Evolutionary conservation across 2,113 vertebrate genomes (phyloP).

Genomic region (Mastomys coucha): DNA sequence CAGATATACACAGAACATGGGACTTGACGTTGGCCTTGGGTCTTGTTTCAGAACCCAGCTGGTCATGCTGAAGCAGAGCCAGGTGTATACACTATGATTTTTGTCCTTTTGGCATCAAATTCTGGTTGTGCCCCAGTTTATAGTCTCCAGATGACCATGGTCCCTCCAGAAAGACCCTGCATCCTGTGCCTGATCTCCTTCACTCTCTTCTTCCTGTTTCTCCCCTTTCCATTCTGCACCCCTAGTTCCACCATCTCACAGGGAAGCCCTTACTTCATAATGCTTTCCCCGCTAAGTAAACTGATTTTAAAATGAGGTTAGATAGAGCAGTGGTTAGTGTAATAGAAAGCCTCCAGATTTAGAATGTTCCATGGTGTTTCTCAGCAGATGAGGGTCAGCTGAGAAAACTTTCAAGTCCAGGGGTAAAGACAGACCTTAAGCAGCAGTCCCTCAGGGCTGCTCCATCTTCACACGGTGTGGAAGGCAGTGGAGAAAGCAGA

Average conservation of each 20-base stretch:
- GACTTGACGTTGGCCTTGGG: background rate
- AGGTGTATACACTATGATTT: accelerated
- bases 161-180: background rate
- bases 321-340: background rate
- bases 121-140: background rate
- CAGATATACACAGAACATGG: too few relatives aligned
- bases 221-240: background rate
- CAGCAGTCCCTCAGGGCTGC: too few relatives aligned
- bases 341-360: background rate
- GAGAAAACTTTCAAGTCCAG: background rate
- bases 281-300: background rate
- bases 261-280: background rate
- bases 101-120: background rate
- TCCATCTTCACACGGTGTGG: background rate
- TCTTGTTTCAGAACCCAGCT: background rate
- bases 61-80: background rate
- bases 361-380: background rate
- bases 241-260: accelerated
- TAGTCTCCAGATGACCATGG: background rate
- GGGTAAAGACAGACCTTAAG: background rate
- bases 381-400: background rate
- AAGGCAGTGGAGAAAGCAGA: background rate
- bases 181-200: too few relatives aligned
- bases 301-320: background rate
- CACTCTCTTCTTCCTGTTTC: background rate